Base-by-base conservation (phyloP, 2,888 invertebrate species). In the Epinotia nisella region DNA sequence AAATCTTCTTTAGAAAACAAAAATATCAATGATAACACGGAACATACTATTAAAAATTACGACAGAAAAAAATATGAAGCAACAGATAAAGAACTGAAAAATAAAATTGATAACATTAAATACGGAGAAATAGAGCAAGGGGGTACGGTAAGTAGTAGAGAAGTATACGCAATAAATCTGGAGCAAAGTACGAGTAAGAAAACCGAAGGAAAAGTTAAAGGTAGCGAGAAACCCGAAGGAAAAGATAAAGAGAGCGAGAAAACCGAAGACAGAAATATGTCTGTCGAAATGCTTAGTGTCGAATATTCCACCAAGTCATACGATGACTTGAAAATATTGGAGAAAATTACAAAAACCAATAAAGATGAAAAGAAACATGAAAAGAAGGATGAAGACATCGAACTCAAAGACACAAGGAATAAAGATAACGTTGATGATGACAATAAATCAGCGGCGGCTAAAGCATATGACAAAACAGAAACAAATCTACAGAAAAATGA, bases 1-100 rank as follows among this genome's bases (percentile, higher is more conserved):
- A 56, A 66, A n/a, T 11, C 39, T n/a, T 41, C 41, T n/a, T 21
- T 66, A 56, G 11, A n/a, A 41, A 55, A 5, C n/a, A 66, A n/a
- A 55, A 5, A 3, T 4, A 10, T 10, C 4, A 15, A n/a, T 39
- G 19, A 10, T 21, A 19, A 19, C 35, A 15, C 53, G 13, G 53
- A 11, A 21, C 2, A 10, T 65, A 35, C 15, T 7, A 3, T 19
- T 4, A 15, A 21, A 15, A 19, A 61, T 45, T 9, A 61, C 21
- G 5, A 7, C n/a, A 45, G 3, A 21, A 45, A 0, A n/a, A 24
- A 13, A 11, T 11, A 10, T 24, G 15, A 29, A 24, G 11, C 5
- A n/a, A 24, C 62, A 11, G 17, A 62, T 49, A 45, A 61, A 4
- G n/a, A 49, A 1, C n/a, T n/a, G n/a, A 49, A 49, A 15, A 7